Evolutionary conservation across 1,140 invertebrate genomes (phyloP), one percentile per base, ranked within the genome.

Genomic region (Tetramorium alpestre): DNA sequence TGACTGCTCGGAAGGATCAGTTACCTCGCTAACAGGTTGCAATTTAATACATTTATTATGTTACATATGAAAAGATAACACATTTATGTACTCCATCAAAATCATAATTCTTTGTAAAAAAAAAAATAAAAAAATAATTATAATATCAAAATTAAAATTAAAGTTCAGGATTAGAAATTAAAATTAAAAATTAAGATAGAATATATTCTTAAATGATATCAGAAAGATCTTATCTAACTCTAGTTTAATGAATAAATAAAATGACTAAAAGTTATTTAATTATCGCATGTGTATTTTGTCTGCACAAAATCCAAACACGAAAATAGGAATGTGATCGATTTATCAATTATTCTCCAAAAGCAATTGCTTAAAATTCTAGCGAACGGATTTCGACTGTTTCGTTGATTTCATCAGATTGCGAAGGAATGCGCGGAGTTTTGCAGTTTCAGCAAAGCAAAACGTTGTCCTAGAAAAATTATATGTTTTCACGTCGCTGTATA

Each of bases 381-480:
- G 1, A 47, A 28, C 16, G 8, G 8, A 44, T 80, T 80, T 4
- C 33, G 41, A 69, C 58, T 60, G 6, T 60, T 58, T 25, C 56
- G 25, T 3, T 25, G 58, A 44, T 70, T 81, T 70, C 65, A 16
- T 18, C n/a, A 81, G 41, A 60, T 60, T 38, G 41, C 28, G 7
- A 18, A 84, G 25, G 54, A 84, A 84, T 75, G 69, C 25, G 41
- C 28, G 8, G 18, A 62, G 25, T 49, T 62, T 47, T 72, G 69
- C 54, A 60, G 25, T 84, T 75, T 84, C 69, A 75, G n/a, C 69
- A 41, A 44, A 84, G 41, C 69, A 25, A 84, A 62, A 84, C 69
- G 10, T 73, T 6, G 41, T 49, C 8, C 80, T 47, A 84, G 69
- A 75, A 82, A 73, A 72, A 82, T 82, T 58, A 25, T 41, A 60